Conservation (phyloP, 2,113 vertebrate genomes). For the Anser brachyrhynchus region DNA sequence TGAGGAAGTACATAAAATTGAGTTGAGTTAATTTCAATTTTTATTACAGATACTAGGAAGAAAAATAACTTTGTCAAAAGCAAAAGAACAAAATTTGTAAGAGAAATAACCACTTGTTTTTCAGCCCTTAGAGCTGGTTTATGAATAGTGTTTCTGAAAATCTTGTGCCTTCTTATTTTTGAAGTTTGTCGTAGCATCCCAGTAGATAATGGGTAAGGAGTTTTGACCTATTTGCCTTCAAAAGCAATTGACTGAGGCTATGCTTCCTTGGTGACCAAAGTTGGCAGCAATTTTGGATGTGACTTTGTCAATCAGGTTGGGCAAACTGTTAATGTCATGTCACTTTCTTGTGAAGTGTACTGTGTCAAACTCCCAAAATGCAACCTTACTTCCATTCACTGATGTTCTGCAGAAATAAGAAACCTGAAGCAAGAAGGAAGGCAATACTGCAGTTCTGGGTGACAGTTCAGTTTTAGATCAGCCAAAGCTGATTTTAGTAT, state of each 20-base stretch:
- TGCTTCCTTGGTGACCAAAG: background rate
- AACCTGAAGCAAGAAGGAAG: background rate
- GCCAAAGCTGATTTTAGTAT: background rate
- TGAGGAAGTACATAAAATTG: background rate
- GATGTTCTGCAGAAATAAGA: background rate
- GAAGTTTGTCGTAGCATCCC: background rate
- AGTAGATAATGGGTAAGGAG: background rate
- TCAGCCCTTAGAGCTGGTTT: background rate
- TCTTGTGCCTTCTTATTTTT: background rate
- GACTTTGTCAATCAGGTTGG: background rate
- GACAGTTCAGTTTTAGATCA: background rate
- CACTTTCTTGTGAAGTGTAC: background rate
- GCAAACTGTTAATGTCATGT: background rate
- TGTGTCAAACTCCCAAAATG: background rate
- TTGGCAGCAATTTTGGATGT: background rate
- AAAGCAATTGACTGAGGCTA: background rate
- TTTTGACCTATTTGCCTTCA: background rate
- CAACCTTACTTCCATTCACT: background rate
- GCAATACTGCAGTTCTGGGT: background rate
- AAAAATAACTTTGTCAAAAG: background rate
- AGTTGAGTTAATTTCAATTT: conserved; percentile 34
- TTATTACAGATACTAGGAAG: background rate
- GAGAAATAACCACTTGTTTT: background rate
- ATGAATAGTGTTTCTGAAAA: background rate
- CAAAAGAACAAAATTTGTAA: background rate